These are phyloP conservation scores for Theocolax elegans DNA, from an alignment of 1,140 invertebrate species.

Conservation along the genomic window DNA sequence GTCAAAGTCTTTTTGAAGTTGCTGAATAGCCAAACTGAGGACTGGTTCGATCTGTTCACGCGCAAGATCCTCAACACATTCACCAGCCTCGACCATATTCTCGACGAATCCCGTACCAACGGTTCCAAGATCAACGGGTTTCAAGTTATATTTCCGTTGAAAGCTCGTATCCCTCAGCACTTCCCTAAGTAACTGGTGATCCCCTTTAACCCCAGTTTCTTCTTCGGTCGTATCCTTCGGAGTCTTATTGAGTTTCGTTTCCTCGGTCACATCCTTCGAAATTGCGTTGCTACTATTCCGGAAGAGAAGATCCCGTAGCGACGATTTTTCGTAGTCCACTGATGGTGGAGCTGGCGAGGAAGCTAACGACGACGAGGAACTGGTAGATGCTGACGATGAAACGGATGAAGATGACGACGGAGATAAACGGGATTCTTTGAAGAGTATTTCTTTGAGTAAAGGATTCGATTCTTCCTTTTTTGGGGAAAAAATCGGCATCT, in stretches of 20 bases:
- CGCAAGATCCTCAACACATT: conserved; percentile 72
- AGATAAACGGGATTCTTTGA: conserved; percentile 44
- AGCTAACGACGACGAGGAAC: conserved; percentile 46
- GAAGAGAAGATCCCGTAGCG: conserved; percentile 58
- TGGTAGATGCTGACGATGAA: conserved; percentile 38
- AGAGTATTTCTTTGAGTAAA: conserved; percentile 53
- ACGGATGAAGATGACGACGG: conserved; percentile 29
- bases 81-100: conserved; percentile 61
- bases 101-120: conserved; percentile 70
- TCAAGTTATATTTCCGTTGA: conserved; percentile 83
- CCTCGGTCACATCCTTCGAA: conserved; percentile 1
- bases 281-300: conserved; percentile 9
- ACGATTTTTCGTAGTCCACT: conserved; percentile 52
- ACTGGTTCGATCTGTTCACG: conserved; percentile 84
- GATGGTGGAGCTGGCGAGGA: conserved; percentile 42
- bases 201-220: conserved; percentile 61
- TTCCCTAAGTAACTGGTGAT: conserved; percentile 83
- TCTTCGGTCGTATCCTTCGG: conserved; percentile 50
- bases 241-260: conserved; percentile 27
- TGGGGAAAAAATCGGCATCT: conserved; percentile 64
- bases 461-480: conserved; percentile 57
- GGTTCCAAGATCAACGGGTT: conserved; percentile 75
- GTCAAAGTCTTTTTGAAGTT: conserved; percentile 85
- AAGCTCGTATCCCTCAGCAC: conserved; percentile 85
- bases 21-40: conserved; percentile 85